Conservation (phyloP, 2,113 vertebrate genomes). For the Eptesicus fuscus region DNA sequence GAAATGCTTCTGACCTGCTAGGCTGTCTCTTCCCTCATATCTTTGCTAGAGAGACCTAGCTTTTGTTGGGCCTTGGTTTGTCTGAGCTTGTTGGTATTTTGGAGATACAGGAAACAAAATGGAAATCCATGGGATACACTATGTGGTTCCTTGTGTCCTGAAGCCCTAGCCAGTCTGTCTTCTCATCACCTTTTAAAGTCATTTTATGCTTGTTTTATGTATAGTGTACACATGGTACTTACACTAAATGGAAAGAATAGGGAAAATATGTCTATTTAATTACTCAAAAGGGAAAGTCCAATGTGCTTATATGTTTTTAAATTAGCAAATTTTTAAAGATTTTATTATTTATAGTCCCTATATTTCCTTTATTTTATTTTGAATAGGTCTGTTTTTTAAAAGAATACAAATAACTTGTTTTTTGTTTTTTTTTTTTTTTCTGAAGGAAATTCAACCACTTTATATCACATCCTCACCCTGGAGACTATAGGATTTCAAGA, state of each 20-base stretch:
- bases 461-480: not conserved
- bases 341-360: not conserved
- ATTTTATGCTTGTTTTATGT: not conserved
- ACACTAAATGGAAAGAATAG: not conserved
- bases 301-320: not conserved
- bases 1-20: not conserved
- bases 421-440: not conserved
- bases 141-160: not conserved
- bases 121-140: not conserved
- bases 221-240: not conserved
- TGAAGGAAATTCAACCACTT: not conserved
- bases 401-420: not conserved
- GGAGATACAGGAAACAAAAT: not conserved
- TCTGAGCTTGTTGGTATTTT: not conserved
- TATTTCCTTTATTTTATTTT: not conserved
- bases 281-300: not conserved
- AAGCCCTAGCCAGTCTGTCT: not conserved
- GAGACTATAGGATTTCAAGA: not conserved
- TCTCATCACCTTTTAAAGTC: not conserved
- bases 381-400: not conserved
- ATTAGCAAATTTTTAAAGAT: not conserved
- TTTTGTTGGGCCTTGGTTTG: not conserved
- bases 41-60: not conserved
- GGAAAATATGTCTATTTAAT: not conserved
- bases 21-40: not conserved